Percentiles rank a stretch among this genome's conserved stretches.
Conservation (phyloP, 1,140 invertebrate species). For the Coboldia fuscipes region DNA sequence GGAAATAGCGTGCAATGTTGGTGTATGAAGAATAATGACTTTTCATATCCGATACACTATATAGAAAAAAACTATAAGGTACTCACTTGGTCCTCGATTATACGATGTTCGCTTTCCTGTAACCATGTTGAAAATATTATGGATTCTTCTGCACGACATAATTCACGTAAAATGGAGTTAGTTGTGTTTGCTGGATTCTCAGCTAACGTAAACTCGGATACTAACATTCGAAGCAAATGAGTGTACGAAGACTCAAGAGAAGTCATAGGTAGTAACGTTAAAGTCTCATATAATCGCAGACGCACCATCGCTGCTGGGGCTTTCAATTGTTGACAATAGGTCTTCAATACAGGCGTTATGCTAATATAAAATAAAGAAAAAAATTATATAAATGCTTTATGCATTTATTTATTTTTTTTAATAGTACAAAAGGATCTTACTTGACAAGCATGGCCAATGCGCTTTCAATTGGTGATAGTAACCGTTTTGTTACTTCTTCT, state of each 20-base stretch:
- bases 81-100: constrained; percentile 89
- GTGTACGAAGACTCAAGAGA: constrained; percentile 72
- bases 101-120: constrained; percentile 88
- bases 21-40: too few relatives aligned
- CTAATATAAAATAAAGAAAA: constrained; percentile 22
- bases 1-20: not conserved
- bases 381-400: not conserved
- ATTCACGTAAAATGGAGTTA: constrained; percentile 62
- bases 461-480: constrained; percentile 81
- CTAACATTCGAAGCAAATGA: constrained; percentile 73
- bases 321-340: constrained; percentile 83
- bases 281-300: constrained; percentile 74
- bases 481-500: constrained; percentile 72
- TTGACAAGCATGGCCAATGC: constrained; percentile 84
- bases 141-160: constrained; percentile 81
- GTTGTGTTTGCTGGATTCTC: constrained; percentile 91
- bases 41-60: too few relatives aligned
- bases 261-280: constrained; percentile 61
- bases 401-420: not conserved
- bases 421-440: constrained; percentile 30
- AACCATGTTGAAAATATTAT: constrained; percentile 72
- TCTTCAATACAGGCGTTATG: constrained; percentile 67
- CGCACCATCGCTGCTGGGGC: constrained; percentile 83
- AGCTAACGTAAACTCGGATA: constrained; percentile 88
- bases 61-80: too few relatives aligned